phyloP scores from a whole-genome alignment of 2,113 vertebrate genomes.

The Lutjanus erythropterus region DNA sequence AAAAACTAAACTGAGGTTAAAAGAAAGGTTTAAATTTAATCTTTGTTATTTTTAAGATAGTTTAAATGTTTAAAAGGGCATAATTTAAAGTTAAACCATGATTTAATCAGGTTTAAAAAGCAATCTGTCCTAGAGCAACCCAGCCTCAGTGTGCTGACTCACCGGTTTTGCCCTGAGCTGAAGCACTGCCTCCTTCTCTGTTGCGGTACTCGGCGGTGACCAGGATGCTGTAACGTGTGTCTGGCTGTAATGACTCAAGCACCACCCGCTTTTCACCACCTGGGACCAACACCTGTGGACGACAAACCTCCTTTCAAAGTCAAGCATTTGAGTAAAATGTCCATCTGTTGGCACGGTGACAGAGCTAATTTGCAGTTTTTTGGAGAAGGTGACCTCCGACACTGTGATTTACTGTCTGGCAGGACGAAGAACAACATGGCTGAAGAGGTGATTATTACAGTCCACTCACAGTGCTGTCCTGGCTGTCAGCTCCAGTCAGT shows the following conservation, averaged over 20 bases:
- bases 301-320: conserved; percentile 1
- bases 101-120: too few relatives aligned
- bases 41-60: too few relatives aligned
- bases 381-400: background rate
- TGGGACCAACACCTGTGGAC: conserved; percentile 86
- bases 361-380: background rate
- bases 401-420: background rate
- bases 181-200: conserved; percentile 85
- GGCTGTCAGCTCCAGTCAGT: conserved; percentile 73
- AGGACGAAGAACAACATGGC: background rate
- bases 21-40: too few relatives aligned
- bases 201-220: conserved; percentile 88
- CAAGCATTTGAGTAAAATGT: background rate
- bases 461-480: conserved; percentile 78
- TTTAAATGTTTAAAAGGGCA: too few relatives aligned
- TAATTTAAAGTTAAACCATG: too few relatives aligned
- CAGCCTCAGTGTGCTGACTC: conserved; percentile 53
- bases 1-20: too few relatives aligned
- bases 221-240: conserved; percentile 89
- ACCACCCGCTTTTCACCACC: conserved; percentile 81
- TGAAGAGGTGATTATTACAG: background rate
- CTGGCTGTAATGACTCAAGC: conserved; percentile 87
- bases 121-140: too few relatives aligned
- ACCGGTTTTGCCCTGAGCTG: conserved; percentile 88
- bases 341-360: background rate